These are phyloP conservation scores for Wiebesia pumilae DNA, from an alignment of 1,140 invertebrate species.

Conservation along the genomic window DNA sequence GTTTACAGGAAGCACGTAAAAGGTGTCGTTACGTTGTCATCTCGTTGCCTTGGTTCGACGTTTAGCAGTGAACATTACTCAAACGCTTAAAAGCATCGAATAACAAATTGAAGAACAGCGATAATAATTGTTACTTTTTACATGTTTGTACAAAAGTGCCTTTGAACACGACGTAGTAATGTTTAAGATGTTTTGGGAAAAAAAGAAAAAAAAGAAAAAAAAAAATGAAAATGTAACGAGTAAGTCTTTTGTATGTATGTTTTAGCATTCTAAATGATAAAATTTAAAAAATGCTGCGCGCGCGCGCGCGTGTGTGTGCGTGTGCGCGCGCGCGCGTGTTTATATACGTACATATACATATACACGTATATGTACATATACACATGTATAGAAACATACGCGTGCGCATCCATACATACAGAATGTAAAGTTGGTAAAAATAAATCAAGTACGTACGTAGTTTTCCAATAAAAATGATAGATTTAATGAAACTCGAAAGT, in stretches of 20 bases:
- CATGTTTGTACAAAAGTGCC: not conserved
- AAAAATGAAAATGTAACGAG: not conserved
- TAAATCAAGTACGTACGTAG: not conserved
- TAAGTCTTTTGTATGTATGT: not conserved
- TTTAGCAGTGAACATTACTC: not conserved
- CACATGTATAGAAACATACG: too few relatives aligned
- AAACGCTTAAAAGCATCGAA: not conserved
- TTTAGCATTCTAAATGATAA: not conserved
- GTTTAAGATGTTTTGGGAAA: not conserved
- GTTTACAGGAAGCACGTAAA: not conserved
- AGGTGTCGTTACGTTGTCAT: not conserved
- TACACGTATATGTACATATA: not conserved
- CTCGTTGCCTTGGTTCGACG: not conserved
- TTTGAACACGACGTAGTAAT: not conserved
- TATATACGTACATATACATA: not conserved
- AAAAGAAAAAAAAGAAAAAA: not conserved
- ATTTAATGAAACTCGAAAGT: conserved; percentile 23
- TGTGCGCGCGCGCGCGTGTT: not conserved
- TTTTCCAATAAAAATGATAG: conserved; percentile 18
- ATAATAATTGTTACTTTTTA: not conserved
- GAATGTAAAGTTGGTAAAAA: not conserved
- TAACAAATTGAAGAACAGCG: not conserved
- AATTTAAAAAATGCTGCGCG: not conserved
- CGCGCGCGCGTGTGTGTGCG: not conserved
- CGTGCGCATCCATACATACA: too few relatives aligned